phyloP scores from a whole-genome alignment of 2,113 vertebrate genomes.

The Phyllostomus discolor region DNA sequence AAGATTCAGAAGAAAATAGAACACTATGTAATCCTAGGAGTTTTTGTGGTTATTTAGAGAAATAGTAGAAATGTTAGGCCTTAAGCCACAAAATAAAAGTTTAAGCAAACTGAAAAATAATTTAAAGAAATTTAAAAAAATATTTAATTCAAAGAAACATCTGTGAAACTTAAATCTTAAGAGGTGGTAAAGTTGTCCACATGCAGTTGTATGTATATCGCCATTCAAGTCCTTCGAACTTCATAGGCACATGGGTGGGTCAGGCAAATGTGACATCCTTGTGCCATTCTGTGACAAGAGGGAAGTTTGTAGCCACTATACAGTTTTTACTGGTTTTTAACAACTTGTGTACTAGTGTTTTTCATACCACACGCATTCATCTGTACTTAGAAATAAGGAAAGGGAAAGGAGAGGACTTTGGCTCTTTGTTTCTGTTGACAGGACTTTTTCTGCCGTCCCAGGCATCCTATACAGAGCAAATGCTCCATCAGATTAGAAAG shows the following conservation, averaged over 20 bases:
- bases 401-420: neutral
- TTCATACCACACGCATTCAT: neutral
- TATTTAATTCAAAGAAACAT: neutral
- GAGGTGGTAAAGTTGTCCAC: neutral
- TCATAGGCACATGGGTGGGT: neutral
- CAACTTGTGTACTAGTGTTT: neutral
- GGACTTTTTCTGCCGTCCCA: neutral
- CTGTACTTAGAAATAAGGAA: neutral
- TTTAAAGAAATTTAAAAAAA: neutral
- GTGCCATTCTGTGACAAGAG: neutral
- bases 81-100: neutral
- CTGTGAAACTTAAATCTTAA: neutral
- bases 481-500: neutral
- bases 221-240: neutral
- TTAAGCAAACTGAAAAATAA: neutral
- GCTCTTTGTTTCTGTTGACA: neutral
- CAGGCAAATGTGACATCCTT: neutral
- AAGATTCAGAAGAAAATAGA: neutral
- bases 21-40: neutral
- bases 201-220: accelerated
- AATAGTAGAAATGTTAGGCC: neutral
- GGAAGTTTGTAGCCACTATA: neutral
- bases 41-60: neutral
- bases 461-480: neutral
- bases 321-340: too few relatives aligned